A percentile compares a stretch with the other conserved stretches of the same genome.
Evolutionary conservation across 1,140 invertebrate species (phyloP).

Genomic region (Drosophila kepulauana): DNA sequence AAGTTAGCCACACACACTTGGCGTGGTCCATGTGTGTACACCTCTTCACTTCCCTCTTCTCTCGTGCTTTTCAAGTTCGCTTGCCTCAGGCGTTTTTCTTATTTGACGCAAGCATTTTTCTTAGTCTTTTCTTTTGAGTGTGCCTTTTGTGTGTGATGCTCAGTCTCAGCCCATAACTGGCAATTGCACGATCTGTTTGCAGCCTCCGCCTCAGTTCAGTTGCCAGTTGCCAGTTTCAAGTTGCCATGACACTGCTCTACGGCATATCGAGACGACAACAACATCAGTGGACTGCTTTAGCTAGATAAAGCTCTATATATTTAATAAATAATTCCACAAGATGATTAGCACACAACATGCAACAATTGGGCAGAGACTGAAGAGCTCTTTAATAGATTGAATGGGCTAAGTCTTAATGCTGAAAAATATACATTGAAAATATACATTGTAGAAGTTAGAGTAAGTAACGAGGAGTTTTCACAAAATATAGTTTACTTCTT

Average conservation of each 20-base stretch:
- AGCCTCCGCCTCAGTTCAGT: slow-evolving; percentile 26
- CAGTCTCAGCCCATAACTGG: slow-evolving; percentile 57
- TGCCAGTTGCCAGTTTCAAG: background rate
- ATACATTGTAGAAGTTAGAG: no score
- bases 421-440: no score
- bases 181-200: slow-evolving; percentile 72
- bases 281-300: slow-evolving; percentile 8
- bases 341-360: slow-evolving; percentile 12
- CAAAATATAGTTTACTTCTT: no score
- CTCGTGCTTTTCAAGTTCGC: slow-evolving; percentile 17
- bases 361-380: background rate
- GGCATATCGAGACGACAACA: slow-evolving; percentile 44
- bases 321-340: slow-evolving; percentile 5
- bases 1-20: slow-evolving; percentile 65
- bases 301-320: slow-evolving; percentile 23
- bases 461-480: no score
- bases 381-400: background rate
- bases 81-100: slow-evolving; percentile 56
- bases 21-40: slow-evolving; percentile 31
- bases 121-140: slow-evolving; percentile 42
- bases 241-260: slow-evolving; percentile 33
- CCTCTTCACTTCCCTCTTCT: background rate
- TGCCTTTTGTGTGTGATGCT: slow-evolving; percentile 18
- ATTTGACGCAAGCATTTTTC: slow-evolving; percentile 62
- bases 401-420: background rate